These are phyloP conservation scores for Epinephelus malabaricus DNA, from an alignment of 2,797 vertebrate species.

Conservation along the genomic window DNA sequence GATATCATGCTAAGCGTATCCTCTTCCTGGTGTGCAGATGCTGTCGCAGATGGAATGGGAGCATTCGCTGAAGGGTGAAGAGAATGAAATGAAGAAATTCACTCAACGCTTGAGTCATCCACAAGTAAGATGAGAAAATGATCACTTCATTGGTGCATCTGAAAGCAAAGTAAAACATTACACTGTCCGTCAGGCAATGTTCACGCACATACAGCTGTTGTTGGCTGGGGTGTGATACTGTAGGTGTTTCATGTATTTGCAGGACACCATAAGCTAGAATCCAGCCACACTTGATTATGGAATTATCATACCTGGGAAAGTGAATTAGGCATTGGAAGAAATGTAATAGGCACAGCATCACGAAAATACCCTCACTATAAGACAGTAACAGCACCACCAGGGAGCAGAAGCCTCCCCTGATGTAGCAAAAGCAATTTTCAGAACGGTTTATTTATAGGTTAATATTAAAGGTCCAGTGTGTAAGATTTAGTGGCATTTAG, in stretches of 20 bases:
- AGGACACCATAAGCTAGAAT: slow-evolving; percentile 26
- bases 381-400: slow-evolving; percentile 17
- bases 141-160: slow-evolving; percentile 50
- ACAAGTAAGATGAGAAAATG: slow-evolving; percentile 51
- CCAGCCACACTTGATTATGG: slow-evolving; percentile 14
- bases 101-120: slow-evolving; percentile 57
- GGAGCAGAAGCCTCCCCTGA: slow-evolving; percentile 30
- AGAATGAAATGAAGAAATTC: slow-evolving; percentile 60
- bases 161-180: slow-evolving; percentile 27
- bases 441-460: slow-evolving; percentile 48
- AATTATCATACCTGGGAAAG: slow-evolving; percentile 16
- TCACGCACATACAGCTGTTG: slow-evolving; percentile 21
- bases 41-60: slow-evolving; percentile 61
- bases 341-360: slow-evolving; percentile 4
- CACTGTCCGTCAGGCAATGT: background rate
- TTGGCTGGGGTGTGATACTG: slow-evolving; percentile 19
- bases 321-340: slow-evolving; percentile 14
- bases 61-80: slow-evolving; percentile 52
- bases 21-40: slow-evolving; percentile 65
- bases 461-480: slow-evolving; percentile 31
- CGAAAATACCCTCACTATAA: slow-evolving; percentile 13
- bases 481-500: too few relatives aligned
- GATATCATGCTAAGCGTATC: slow-evolving; percentile 70
- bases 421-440: slow-evolving; percentile 55
- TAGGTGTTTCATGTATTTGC: slow-evolving; percentile 40